Conservation (phyloP, 30 jellyfish, hydroid and myxozoan genomes). For the Aurelia aurita region DNA sequence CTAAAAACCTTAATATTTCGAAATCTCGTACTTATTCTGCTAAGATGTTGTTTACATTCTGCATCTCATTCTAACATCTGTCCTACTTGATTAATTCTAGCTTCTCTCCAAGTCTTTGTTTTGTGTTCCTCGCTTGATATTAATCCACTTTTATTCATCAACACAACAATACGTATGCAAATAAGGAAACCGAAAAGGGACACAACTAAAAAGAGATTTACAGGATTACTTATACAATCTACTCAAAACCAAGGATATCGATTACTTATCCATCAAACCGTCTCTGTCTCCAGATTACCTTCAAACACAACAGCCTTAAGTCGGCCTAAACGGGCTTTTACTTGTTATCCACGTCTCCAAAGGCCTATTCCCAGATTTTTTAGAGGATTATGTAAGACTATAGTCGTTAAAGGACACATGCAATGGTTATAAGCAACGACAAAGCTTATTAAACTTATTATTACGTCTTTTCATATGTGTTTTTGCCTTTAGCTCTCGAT, state of each 20-base stretch:
- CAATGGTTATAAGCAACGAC: slow-evolving; percentile 23
- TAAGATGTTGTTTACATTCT: neutral
- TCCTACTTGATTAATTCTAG: slow-evolving; percentile 25
- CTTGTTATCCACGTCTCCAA: slow-evolving; percentile 17
- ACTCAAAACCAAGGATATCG: slow-evolving; percentile 59
- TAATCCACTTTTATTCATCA: slow-evolving; percentile 35
- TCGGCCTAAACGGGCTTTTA: slow-evolving; percentile 30
- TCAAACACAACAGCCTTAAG: slow-evolving; percentile 46
- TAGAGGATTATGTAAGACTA: slow-evolving; percentile 20
- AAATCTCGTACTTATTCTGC: no score
- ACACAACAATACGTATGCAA: slow-evolving; percentile 11
- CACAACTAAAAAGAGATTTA: slow-evolving; percentile 34
- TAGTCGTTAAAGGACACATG: slow-evolving; percentile 43
- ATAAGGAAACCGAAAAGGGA: slow-evolving; percentile 27
- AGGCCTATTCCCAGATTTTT: slow-evolving; percentile 47
- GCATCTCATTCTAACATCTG: slow-evolving; percentile 4
- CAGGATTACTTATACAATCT: slow-evolving; percentile 41
- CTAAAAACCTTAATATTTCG: no score
- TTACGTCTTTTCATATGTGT: slow-evolving; percentile 29
- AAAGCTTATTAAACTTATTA: slow-evolving; percentile 47
- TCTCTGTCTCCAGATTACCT: slow-evolving; percentile 70
- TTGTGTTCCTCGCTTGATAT: neutral
- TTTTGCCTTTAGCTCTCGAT: slow-evolving; percentile 23
- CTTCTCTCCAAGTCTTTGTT: slow-evolving; percentile 34
- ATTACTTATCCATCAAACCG: slow-evolving; percentile 58